These are phyloP conservation scores for Eilema sororculum DNA, from an alignment of 2,888 invertebrate species.

Conservation along the genomic window DNA sequence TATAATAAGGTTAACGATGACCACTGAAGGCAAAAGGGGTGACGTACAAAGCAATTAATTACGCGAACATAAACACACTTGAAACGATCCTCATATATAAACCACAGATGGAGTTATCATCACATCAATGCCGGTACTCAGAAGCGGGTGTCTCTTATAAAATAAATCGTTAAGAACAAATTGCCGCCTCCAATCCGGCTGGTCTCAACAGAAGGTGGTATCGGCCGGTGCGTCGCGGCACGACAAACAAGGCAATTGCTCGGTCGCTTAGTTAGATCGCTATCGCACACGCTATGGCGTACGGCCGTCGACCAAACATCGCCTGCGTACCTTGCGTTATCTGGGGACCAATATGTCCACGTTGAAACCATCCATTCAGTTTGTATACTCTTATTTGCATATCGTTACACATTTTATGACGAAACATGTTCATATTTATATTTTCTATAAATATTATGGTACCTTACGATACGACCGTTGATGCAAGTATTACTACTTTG, in stretches of 20 bases:
- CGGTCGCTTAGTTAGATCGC: slow-evolving; percentile 67
- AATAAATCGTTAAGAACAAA: slow-evolving; percentile 50
- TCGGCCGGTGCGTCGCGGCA: slow-evolving; percentile 51
- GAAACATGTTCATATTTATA: slow-evolving; percentile 33
- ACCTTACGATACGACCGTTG: slow-evolving; percentile 8
- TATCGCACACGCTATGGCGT: slow-evolving; percentile 69
- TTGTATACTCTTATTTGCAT: slow-evolving; percentile 55
- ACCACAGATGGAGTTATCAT: slow-evolving; percentile 36
- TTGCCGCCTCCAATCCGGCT: slow-evolving; percentile 57
- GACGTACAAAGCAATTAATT: slow-evolving; percentile 27
- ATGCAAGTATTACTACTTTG: background rate
- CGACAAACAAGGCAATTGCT: slow-evolving; percentile 83
- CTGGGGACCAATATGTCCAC: slow-evolving; percentile 60
- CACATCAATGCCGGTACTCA: slow-evolving; percentile 38
- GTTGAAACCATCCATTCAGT: slow-evolving; percentile 59
- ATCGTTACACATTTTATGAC: slow-evolving; percentile 44
- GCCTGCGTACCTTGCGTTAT: slow-evolving; percentile 53
- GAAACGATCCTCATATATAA: slow-evolving; percentile 28
- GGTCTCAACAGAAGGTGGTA: slow-evolving; percentile 47
- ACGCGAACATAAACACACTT: slow-evolving; percentile 16
- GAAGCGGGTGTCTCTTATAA: slow-evolving; percentile 38
- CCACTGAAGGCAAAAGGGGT: slow-evolving; percentile 24
- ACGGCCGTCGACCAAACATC: slow-evolving; percentile 58
- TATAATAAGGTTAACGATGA: slow-evolving; percentile 39
- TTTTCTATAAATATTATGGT: slow-evolving; percentile 33